Percentiles rank a stretch among this genome's conserved stretches.
phyloP scores from a whole-genome alignment of 2,113 vertebrate species.

The Heptranchias perlo region DNA sequence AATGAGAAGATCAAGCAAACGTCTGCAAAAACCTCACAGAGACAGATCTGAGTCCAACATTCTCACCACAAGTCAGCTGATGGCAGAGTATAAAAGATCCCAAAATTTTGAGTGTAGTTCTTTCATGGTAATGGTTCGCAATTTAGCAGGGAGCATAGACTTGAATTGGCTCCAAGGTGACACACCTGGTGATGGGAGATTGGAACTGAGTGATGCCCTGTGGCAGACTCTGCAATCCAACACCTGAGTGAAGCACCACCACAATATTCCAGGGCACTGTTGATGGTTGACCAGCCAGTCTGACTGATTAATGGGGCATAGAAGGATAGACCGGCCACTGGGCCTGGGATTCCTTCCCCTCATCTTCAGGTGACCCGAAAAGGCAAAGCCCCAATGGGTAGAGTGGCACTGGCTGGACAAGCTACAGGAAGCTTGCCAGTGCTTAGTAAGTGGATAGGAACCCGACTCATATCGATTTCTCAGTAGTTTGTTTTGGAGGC shows the following conservation, averaged over 20 bases:
- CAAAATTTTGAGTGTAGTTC: neutral
- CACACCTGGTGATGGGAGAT: neutral
- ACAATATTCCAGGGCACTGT: neutral
- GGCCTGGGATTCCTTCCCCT: neutral
- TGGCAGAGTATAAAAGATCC: neutral
- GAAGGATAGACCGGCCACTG: neutral
- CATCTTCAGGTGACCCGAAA: neutral
- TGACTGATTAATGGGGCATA: neutral
- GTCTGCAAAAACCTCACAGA: neutral
- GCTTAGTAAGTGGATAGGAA: neutral
- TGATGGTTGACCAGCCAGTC: neutral
- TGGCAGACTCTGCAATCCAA: neutral
- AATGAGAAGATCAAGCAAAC: neutral
- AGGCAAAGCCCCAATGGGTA: neutral
- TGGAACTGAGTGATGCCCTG: neutral
- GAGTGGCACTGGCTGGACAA: neutral
- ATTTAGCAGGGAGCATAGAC: neutral
- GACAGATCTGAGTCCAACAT: neutral
- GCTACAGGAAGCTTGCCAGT: neutral
- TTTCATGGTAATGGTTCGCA: neutral
- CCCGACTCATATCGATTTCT: neutral
- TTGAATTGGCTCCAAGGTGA: too few species aligned
- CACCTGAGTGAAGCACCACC: neutral
- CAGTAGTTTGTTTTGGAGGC: neutral
- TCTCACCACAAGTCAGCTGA: too few species aligned